phyloP scores from a whole-genome alignment of 2,888 invertebrate species.

The Druceiella hillmani region DNA sequence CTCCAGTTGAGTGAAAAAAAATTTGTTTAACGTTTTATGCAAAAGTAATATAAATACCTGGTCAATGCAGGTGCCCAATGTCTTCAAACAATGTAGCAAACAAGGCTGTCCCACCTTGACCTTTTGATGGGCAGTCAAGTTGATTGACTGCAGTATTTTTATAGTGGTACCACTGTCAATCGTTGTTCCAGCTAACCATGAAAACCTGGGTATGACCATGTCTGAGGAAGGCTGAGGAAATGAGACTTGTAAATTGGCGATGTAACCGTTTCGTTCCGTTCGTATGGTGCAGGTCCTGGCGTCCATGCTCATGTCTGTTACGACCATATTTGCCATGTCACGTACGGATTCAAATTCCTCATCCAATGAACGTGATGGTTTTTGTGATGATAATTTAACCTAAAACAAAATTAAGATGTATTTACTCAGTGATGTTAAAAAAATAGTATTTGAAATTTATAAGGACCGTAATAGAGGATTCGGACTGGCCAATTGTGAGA shows the following conservation, averaged over 20 bases:
- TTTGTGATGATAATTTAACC: constrained; percentile 38
- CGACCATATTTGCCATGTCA: constrained; percentile 48
- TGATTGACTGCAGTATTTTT: constrained; percentile 74
- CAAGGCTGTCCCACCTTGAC: constrained; percentile 83
- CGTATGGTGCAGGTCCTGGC: constrained; percentile 55
- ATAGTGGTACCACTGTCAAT: constrained; percentile 66
- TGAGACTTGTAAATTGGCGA: constrained; percentile 51
- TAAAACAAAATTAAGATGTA: constrained; percentile 26
- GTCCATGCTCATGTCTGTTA: constrained; percentile 54
- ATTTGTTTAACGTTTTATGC: no score
- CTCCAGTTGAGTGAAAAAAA: no score
- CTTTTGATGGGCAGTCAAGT: constrained; percentile 73
- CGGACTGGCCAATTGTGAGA: no score
- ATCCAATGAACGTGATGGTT: constrained; percentile 35
- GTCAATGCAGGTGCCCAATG: constrained; percentile 44
- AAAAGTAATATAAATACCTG: no score
- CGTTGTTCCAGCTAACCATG: constrained; percentile 49
- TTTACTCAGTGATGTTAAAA: constrained; percentile 7
- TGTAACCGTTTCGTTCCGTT: constrained; percentile 48
- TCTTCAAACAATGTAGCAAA: constrained; percentile 75
- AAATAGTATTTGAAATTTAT: constrained; percentile 3
- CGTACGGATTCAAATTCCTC: constrained; percentile 50
- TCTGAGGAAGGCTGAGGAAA: constrained; percentile 53
- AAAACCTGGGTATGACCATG: constrained; percentile 46
- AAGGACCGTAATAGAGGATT: not conserved